Evolutionary conservation across 2,113 vertebrate genomes (phyloP).

Genomic region (Toxostoma redivivum): DNA sequence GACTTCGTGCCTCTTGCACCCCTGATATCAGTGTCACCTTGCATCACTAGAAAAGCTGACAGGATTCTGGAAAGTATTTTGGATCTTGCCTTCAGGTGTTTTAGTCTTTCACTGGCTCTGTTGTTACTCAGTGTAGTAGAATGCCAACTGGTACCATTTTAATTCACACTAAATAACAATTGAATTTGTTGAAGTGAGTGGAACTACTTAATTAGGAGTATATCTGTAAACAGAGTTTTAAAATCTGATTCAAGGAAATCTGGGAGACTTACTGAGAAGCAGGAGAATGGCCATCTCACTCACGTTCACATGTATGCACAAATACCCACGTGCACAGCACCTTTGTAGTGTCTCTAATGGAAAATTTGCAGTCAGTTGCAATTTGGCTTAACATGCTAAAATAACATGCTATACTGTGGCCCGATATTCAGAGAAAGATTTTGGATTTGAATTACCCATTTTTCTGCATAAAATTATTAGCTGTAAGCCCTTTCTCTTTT

Average conservation of each 20-base stretch:
- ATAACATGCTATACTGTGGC: background rate
- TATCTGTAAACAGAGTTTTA: background rate
- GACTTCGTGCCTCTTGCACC: background rate
- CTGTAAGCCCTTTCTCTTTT: background rate
- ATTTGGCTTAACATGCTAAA: background rate
- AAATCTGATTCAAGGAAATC: background rate
- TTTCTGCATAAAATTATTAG: background rate
- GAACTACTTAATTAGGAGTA: background rate
- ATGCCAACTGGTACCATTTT: background rate
- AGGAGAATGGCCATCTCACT: background rate
- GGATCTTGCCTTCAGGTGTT: background rate
- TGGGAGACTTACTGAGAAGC: background rate
- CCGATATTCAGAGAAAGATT: background rate
- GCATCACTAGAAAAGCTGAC: background rate
- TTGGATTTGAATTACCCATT: background rate
- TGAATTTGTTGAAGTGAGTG: background rate
- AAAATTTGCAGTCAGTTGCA: background rate
- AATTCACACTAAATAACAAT: background rate
- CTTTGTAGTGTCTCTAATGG: background rate
- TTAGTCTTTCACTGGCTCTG: background rate
- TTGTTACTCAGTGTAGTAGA: background rate
- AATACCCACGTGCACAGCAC: accelerated
- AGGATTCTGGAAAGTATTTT: background rate
- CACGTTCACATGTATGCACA: accelerated
- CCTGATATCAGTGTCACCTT: background rate